Evolutionary conservation across 2,797 vertebrate species (phyloP), one percentile per base, ranked within the genome.

Genomic region (Spondyliosoma cantharus): DNA sequence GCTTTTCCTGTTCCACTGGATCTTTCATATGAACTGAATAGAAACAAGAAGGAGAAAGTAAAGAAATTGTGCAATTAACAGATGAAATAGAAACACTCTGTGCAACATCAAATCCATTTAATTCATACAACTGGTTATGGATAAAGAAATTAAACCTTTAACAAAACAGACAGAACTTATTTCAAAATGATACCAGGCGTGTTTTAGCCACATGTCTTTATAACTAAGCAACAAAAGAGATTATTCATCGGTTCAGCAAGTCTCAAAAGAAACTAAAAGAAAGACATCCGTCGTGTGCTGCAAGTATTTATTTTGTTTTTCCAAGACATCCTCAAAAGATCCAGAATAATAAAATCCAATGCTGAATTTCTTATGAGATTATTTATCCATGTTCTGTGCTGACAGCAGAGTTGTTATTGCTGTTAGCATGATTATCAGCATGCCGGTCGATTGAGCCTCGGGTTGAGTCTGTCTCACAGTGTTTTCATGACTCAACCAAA

Each of bases 71-170:
- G 11, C 22, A 71, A 69, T 77, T 17, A 17, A 29, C 20, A 59
- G 48, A 63, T 63, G 24, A 68, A 64, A 75, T 19, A 24, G 20
- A 81, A 71, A 52, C 45, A 49, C 66, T 20, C 17, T 13, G 27
- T 22, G 22, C 48, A 13, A 12, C 74, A 71, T 65, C 37, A 52
- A 45, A 54, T 49, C 27, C 29, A 45, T 66, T 60, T 71, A 20
- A 22, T 53, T 15, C 9, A 29, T 32, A 37, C 46, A 62, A 4
- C n/a, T 15, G 37, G 37, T 32, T 22, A 32, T 12, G 17, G 29
- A 24, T 24, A 2, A 8, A 62, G 63, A n/a, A 37, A 60, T 57
- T 19, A 59, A 68, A 43, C 42, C 32, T 37, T 54, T 5, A 15
- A 42, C 50, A 5, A 16, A 8, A 37, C 32, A 37, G 46, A 5